These are phyloP conservation scores for Gyps fulvus DNA, from an alignment of 2,113 vertebrate genomes.

Conservation along the genomic window DNA sequence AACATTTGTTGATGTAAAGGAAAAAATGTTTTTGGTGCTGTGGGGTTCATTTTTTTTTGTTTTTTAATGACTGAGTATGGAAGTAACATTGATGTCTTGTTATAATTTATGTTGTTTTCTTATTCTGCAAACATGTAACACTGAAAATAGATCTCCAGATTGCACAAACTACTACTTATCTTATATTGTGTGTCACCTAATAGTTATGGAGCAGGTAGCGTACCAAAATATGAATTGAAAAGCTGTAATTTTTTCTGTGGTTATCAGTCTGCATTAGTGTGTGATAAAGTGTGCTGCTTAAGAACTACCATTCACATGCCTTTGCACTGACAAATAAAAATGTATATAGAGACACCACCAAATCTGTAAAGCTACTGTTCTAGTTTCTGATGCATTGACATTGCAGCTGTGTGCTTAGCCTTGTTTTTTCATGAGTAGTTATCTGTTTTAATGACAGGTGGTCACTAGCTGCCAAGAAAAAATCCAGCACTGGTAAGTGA, in stretches of 20 bases:
- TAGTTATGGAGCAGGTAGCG: conserved; percentile 67
- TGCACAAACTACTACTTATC: conserved; percentile 68
- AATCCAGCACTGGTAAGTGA: conserved; percentile 94
- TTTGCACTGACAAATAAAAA: conserved; percentile 77
- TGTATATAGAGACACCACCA: conserved; percentile 48
- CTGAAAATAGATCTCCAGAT: conserved; percentile 70
- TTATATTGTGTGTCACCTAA: conserved; percentile 69
- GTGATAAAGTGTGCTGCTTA: conserved; percentile 72
- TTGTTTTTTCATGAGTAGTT: conserved; percentile 78
- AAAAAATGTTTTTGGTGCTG: conserved; percentile 50
- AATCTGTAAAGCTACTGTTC: conserved; percentile 71
- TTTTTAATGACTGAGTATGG: conserved; percentile 25
- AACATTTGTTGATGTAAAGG: conserved; percentile 51
- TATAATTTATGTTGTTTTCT: conserved; percentile 68
- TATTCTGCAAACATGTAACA: conserved; percentile 65
- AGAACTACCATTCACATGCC: conserved; percentile 47
- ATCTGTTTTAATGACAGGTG: conserved; percentile 92
- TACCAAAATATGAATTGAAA: conserved; percentile 63
- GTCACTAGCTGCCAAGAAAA: conserved; percentile 91
- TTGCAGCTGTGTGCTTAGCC: conserved; percentile 65
- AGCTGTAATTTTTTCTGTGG: conserved; percentile 72
- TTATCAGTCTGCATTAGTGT: conserved; percentile 72
- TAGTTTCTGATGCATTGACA: conserved; percentile 70
- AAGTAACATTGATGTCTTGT: conserved; percentile 53
- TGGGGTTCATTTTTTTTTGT: conserved; percentile 7